Base-by-base conservation (phyloP, 1,140 invertebrate genomes). In the Bombus terrestris region DNA sequence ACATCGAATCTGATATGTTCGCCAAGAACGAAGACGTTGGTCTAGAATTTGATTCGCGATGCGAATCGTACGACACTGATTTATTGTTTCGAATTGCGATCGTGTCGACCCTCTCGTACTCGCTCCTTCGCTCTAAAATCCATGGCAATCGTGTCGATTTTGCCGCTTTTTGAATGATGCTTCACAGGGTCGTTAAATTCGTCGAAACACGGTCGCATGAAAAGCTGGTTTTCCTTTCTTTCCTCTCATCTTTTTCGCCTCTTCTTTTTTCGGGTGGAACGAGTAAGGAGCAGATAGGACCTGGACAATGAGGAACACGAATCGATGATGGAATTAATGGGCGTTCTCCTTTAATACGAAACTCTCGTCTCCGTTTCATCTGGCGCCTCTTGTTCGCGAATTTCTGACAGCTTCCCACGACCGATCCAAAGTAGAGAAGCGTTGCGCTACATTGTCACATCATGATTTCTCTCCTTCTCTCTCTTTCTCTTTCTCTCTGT, bases 261-360 rank as follows among this genome's bases (percentile, higher is more conserved):
- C 12, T 62, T 13, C 32, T 35, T 35, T n/a, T 32, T 32, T 47
- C 22, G 12, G 6, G 4, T 3, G 22, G 22, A 37, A 22, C 12
- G 28, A n/a, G 13, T 9, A 13, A 15, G 12, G 32, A 43, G 2
- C 32, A 9, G 37, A 32, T 35, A 41, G 37, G 15, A 3, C 15
- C 62, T 18, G 64, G 35, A 85, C 83, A 85, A 85, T 81, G 18
- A 37, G n/a, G 59, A 74, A 66, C 69, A 47, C 47, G 53, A 73
- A 83, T 86, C 81, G 72, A 83, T 69, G 64, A 28, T 77, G 73
- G 76, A 76, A 86, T 86, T 83, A 86, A 86, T 72, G 73, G 81
- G 13, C 53, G 80, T 41, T 83, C 81, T 74, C 47, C 85, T 76
- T 86, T 72, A 80, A 85, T 53, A n/a, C 59, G 37, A 86, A 68